Evolutionary conservation across 92 coral and sea anemone genomes (phyloP).

Genomic region (Parazoanthus swiftii): DNA sequence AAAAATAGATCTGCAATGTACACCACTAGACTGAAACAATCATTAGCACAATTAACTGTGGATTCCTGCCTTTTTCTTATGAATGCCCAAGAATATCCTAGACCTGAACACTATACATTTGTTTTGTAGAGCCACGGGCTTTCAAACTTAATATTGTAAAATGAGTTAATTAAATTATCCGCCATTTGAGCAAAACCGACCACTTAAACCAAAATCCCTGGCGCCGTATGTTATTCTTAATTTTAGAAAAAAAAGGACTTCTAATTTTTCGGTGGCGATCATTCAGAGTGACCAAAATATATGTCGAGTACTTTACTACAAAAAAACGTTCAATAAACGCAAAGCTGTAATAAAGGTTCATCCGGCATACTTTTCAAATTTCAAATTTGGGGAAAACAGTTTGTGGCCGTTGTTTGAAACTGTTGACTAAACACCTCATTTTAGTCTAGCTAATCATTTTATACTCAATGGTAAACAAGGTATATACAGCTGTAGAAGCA

Average conservation of each 20-base stretch:
- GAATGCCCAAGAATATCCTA: neutral
- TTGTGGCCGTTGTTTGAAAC: too few species aligned
- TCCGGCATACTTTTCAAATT: too few species aligned
- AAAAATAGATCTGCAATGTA: neutral
- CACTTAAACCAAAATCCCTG: neutral
- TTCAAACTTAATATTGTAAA: neutral
- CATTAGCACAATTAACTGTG: neutral
- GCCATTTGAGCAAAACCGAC: neutral
- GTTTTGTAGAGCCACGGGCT: neutral
- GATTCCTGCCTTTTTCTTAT: too few species aligned
- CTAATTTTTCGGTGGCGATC: too few species aligned
- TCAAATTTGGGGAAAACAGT: too few species aligned
- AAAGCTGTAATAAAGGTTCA: neutral
- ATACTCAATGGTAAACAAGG: too few species aligned
- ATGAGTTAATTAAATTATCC: neutral
- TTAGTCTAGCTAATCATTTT: too few species aligned
- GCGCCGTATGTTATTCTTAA: neutral
- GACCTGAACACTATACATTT: neutral
- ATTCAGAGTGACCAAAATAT: too few species aligned
- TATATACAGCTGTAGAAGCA: too few species aligned
- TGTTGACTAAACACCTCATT: too few species aligned
- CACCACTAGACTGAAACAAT: neutral
- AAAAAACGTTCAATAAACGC: neutral
- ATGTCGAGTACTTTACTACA: neutral
- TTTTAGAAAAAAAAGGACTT: too few species aligned